These are phyloP conservation scores for Macrostomum lignano DNA, from an alignment of 1,140 invertebrate genomes.

Conservation along the genomic window DNA sequence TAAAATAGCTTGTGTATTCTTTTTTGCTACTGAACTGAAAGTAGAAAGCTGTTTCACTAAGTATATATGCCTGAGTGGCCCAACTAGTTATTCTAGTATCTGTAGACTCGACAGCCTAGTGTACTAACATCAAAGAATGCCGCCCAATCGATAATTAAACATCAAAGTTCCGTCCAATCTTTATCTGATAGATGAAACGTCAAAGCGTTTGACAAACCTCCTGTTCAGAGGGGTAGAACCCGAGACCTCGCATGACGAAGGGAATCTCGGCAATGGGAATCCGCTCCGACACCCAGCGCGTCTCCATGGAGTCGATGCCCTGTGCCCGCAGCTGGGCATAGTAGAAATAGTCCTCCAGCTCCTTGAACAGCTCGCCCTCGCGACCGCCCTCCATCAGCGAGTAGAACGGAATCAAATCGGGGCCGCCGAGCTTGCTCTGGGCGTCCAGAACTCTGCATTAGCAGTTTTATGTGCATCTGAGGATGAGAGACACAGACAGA, in stretches of 20 bases:
- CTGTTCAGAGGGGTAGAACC: conserved; percentile 41
- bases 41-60: no score
- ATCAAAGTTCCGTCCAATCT: no score
- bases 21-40: no score
- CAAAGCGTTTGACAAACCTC: conserved; percentile 30
- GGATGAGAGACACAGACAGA: no score
- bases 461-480: no score
- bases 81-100: no score
- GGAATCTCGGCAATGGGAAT: conserved; percentile 37
- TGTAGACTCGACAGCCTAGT: no score
- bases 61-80: no score
- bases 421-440: conserved; percentile 22
- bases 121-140: no score
- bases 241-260: conserved; percentile 41
- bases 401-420: conserved; percentile 27
- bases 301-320: conserved; percentile 35
- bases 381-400: conserved; percentile 24
- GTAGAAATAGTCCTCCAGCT: conserved; percentile 41
- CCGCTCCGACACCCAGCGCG: conserved; percentile 31
- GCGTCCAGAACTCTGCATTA: conserved; percentile 25
- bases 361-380: conserved; percentile 36
- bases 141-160: no score
- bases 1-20: no score
- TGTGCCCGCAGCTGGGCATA: conserved; percentile 41
- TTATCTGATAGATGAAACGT: no score